Evolutionary conservation across 2,888 invertebrate species (phyloP).

Genomic region (Ophonus ardosiacus): DNA sequence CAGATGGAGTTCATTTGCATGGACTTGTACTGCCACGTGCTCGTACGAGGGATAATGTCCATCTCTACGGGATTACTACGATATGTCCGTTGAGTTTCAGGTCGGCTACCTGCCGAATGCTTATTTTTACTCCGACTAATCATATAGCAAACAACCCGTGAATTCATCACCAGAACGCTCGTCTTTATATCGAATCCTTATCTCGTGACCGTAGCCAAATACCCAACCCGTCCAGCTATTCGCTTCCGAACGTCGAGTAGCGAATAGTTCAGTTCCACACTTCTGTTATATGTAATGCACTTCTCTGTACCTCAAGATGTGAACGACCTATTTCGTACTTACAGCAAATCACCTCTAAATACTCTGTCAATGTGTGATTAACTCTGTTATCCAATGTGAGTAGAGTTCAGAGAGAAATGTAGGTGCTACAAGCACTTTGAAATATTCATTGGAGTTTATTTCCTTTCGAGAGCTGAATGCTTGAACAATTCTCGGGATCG

Average conservation of each 20-base stretch:
- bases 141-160: conserved; percentile 13
- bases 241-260: background rate
- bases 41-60: conserved; percentile 14
- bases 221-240: background rate
- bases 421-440: conserved; percentile 21
- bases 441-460: conserved; percentile 37
- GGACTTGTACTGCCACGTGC: conserved; percentile 47
- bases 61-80: conserved; percentile 30
- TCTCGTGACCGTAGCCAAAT: conserved; percentile 34
- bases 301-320: background rate
- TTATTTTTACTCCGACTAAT: conserved; percentile 31
- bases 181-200: conserved; percentile 27
- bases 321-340: conserved; percentile 33
- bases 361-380: conserved; percentile 54
- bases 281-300: conserved; percentile 2
- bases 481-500: background rate
- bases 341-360: background rate
- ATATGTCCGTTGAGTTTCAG: conserved; percentile 14
- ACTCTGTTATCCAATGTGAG: conserved; percentile 39
- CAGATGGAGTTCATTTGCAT: conserved; percentile 48
- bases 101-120: conserved; percentile 28
- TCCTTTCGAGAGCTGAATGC: conserved; percentile 10
- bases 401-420: background rate
- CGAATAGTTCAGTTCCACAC: conserved; percentile 5
- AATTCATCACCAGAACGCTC: conserved; percentile 19